phyloP scores from a whole-genome alignment of 2,113 vertebrate species.

The Empidonax alnorum region DNA sequence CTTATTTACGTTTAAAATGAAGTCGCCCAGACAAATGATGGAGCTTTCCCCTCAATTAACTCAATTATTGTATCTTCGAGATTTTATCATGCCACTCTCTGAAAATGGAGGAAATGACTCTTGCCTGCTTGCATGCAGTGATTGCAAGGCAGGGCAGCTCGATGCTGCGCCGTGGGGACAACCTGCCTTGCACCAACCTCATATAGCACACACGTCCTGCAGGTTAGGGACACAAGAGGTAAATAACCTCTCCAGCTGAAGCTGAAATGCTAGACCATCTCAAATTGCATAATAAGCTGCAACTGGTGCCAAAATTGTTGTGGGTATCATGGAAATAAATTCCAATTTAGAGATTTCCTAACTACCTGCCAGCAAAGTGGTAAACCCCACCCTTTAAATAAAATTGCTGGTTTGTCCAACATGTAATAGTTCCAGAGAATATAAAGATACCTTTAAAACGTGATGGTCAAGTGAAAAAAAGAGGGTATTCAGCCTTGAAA shows the following conservation, averaged over 20 bases:
- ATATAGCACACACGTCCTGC: not conserved
- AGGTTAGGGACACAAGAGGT: not conserved
- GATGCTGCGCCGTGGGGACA: rapidly evolving
- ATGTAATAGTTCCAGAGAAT: not conserved
- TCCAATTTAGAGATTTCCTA: not conserved
- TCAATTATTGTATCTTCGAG: conserved; percentile 24
- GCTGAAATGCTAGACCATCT: not conserved
- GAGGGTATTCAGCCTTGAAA: not conserved
- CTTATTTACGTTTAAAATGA: conserved; percentile 48
- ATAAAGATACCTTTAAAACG: not conserved
- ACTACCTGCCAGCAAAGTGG: not conserved
- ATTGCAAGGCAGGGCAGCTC: not conserved
- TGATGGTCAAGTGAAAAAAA: not conserved
- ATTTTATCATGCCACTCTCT: not conserved
- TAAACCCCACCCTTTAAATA: not conserved
- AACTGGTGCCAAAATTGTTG: not conserved
- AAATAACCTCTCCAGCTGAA: not conserved
- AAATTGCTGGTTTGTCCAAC: not conserved
- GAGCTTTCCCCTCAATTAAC: conserved; percentile 49
- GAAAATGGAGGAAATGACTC: not conserved
- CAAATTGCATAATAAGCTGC: not conserved
- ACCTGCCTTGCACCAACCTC: not conserved
- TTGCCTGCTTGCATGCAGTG: not conserved
- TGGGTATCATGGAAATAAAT: not conserved
- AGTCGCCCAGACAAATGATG: conserved; percentile 16